Conservation (phyloP, 2,797 vertebrate genomes). For the Denticeps clupeoides region DNA sequence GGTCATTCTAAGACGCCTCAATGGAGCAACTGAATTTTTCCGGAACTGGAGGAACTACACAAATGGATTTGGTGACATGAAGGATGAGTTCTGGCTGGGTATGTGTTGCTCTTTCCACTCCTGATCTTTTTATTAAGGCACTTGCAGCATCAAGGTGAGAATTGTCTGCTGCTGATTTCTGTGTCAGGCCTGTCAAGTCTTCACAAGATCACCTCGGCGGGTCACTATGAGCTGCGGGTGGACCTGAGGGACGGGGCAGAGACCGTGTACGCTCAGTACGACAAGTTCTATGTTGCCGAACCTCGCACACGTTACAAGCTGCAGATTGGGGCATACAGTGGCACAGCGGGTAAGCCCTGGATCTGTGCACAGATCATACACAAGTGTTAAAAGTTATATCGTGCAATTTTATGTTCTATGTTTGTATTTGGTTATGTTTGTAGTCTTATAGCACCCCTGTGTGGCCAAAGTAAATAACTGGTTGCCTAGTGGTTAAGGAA, state of each 20-base stretch:
- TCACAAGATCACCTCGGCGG: conserved; percentile 78
- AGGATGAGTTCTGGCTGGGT: conserved; percentile 92
- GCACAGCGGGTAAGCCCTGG: conserved; percentile 69
- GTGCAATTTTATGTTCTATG: not conserved
- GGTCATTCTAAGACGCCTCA: conserved; percentile 84
- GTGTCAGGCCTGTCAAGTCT: conserved; percentile 76
- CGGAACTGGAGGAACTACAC: conserved; percentile 87
- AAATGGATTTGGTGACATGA: conserved; percentile 76
- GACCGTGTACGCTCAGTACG: conserved; percentile 70
- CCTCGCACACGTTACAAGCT: conserved; percentile 73
- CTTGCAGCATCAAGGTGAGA: no score
- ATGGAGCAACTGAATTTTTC: conserved; percentile 80
- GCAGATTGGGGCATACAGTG: conserved; percentile 73
- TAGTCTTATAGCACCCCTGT: not conserved
- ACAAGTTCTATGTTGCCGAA: conserved; percentile 70
- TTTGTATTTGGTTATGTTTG: no score
- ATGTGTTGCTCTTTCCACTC: conserved; percentile 16
- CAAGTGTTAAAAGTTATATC: not conserved
- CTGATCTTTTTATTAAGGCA: no score
- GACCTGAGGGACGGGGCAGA: conserved; percentile 73
- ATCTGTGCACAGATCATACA: not conserved
- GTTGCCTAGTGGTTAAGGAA: no score
- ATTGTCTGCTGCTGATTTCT: not conserved
- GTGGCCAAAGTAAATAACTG: no score
- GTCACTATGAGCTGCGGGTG: conserved; percentile 80